A percentile compares a stretch with the other conserved stretches of the same genome.
Evolutionary conservation across 1,140 invertebrate species (phyloP).

Genomic region (Drosophila rhopaloa): DNA sequence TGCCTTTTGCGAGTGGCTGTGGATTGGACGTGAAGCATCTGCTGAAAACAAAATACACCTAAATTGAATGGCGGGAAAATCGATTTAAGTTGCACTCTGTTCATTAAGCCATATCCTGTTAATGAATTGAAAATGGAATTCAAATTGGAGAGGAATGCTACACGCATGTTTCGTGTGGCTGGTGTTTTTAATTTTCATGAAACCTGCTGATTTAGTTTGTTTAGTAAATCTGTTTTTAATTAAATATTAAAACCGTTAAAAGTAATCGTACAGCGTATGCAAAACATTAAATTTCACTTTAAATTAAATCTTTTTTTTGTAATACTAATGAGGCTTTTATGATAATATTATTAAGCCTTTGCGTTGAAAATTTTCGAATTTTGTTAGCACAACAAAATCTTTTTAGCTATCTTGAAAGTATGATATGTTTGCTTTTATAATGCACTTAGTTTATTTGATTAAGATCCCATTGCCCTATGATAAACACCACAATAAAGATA

Average conservation of each 20-base stretch:
- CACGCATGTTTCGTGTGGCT: background rate
- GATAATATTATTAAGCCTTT: too few relatives aligned
- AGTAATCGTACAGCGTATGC: too few relatives aligned
- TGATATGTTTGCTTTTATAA: background rate
- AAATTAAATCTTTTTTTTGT: too few relatives aligned
- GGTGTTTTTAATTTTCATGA: background rate
- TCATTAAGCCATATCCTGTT: constrained; percentile 30
- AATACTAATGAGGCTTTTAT: too few relatives aligned
- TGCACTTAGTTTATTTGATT: constrained; percentile 2
- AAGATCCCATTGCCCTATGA: background rate
- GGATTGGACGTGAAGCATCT: constrained; percentile 36
- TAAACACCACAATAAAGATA: background rate
- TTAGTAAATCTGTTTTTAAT: background rate
- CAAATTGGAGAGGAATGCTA: background rate
- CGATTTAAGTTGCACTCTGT: constrained; percentile 22
- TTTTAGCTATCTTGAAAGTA: background rate
- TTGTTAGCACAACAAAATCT: too few relatives aligned
- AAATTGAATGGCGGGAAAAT: constrained; percentile 19
- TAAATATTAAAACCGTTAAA: too few relatives aligned
- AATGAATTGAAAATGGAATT: constrained; percentile 23
- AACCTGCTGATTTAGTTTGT: too few relatives aligned
- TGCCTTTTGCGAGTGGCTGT: background rate
- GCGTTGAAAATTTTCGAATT: too few relatives aligned
- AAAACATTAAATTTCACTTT: too few relatives aligned
- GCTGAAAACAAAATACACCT: constrained; percentile 5